Conservation (phyloP, 2,113 vertebrate species). For the Ceyx melanurus region DNA sequence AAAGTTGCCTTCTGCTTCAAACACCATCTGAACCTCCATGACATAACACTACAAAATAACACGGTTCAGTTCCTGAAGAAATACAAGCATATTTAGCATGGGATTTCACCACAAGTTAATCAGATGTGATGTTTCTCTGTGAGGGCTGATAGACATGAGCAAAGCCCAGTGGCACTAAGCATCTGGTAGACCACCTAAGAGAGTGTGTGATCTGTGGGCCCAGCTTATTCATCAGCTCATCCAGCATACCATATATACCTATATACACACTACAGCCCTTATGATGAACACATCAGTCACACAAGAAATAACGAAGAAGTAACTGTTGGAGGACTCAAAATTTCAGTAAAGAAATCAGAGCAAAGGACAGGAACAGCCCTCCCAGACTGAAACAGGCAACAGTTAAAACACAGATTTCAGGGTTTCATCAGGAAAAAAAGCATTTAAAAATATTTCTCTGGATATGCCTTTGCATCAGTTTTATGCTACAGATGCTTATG, state of each 20-base stretch:
- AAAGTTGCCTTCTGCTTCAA: not conserved
- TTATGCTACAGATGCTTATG: not conserved
- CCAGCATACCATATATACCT: not conserved
- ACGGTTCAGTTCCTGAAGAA: not conserved
- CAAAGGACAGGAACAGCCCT: not conserved
- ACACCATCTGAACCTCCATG: not conserved
- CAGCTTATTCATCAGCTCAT: not conserved
- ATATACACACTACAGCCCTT: not conserved
- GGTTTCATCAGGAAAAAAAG: not conserved
- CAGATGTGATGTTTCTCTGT: not conserved
- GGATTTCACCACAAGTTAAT: not conserved
- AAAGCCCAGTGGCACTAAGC: not conserved
- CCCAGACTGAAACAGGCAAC: not conserved
- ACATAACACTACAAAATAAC: not conserved
- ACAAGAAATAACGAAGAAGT: not conserved
- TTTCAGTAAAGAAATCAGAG: not conserved
- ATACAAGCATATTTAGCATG: not conserved
- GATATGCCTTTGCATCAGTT: not conserved
- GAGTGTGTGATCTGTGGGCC: not conserved
- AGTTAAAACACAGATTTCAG: not conserved
- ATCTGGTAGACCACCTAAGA: not conserved
- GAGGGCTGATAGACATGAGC: not conserved
- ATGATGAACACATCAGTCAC: not conserved
- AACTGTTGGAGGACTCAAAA: not conserved
- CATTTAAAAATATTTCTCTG: not conserved